These are phyloP conservation scores for Aptenodytes forsteri DNA, from an alignment of 2,113 vertebrate species.

Conservation along the genomic window DNA sequence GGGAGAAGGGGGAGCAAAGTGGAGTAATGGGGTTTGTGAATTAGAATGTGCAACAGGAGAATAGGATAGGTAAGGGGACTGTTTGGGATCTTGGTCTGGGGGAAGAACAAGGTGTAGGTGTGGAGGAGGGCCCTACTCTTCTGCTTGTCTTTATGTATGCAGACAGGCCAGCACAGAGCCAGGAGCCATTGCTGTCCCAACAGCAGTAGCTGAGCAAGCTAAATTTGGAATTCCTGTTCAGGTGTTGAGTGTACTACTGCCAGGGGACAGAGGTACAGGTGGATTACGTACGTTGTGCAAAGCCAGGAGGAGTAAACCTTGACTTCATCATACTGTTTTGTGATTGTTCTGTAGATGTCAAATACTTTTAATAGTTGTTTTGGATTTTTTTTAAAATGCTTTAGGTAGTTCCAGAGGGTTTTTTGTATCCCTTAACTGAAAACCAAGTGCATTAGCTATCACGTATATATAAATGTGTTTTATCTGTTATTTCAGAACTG, in stretches of 20 bases:
- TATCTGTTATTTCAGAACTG: background rate
- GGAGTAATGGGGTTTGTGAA: background rate
- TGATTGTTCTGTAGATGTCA: background rate
- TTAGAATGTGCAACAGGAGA: background rate
- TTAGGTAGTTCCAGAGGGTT: background rate
- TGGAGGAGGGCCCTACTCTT: background rate
- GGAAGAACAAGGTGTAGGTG: background rate
- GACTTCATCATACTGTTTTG: background rate
- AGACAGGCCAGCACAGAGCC: background rate
- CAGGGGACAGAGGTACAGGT: background rate
- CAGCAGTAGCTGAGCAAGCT: background rate
- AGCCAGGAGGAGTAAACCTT: background rate
- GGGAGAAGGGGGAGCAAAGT: background rate
- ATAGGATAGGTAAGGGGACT: background rate
- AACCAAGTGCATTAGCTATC: background rate
- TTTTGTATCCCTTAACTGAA: background rate
- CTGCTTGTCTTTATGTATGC: background rate
- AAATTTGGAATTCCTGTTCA: background rate
- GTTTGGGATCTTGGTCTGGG: background rate
- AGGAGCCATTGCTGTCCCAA: background rate
- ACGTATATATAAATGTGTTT: background rate
- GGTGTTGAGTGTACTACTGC: background rate
- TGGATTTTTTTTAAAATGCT: background rate
- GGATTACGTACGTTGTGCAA: fast-evolving
- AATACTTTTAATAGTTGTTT: background rate